Percentiles rank a stretch among this genome's conserved stretches.
Conservation (phyloP, 1,140 invertebrate genomes). For the Drosophila rhopaloa region DNA sequence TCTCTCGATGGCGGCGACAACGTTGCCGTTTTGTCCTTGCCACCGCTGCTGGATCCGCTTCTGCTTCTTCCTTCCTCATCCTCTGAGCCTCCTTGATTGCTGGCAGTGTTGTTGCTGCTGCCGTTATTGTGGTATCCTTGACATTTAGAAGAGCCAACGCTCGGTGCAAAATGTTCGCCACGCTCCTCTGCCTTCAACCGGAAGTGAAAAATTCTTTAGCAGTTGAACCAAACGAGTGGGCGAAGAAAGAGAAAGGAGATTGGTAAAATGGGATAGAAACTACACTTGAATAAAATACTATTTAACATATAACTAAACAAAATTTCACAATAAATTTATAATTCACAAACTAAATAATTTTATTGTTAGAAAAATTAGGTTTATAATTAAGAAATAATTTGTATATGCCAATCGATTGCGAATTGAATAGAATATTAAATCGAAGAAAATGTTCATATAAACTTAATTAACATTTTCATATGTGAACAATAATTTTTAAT, state of each 20-base stretch:
- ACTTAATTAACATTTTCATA: neutral
- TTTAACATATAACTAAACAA: too few relatives aligned
- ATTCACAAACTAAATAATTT: too few relatives aligned
- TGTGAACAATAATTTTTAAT: neutral
- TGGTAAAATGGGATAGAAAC: neutral
- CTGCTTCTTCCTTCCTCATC: constrained; percentile 2
- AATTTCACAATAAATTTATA: too few relatives aligned
- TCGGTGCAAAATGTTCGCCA: constrained; percentile 24
- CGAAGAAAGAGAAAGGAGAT: neutral
- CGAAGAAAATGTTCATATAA: too few relatives aligned
- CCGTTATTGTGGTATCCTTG: constrained; percentile 69
- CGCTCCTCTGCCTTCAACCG: constrained; percentile 43
- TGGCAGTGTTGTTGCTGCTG: constrained; percentile 22
- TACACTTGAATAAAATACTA: neutral
- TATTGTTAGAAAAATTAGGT: too few relatives aligned
- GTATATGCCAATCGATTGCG: too few relatives aligned
- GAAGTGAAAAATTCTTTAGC: constrained; percentile 53
- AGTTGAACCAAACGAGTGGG: constrained; percentile 21
- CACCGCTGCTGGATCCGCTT: constrained; percentile 14
- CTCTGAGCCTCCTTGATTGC: constrained; percentile 11
- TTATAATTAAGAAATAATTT: too few relatives aligned
- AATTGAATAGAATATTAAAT: too few relatives aligned
- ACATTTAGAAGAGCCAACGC: constrained; percentile 60
- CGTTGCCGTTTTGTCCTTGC: constrained; percentile 39
- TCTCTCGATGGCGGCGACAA: constrained; percentile 52